Base-by-base conservation (phyloP, 2,113 vertebrate species). In the Cariama cristata region DNA sequence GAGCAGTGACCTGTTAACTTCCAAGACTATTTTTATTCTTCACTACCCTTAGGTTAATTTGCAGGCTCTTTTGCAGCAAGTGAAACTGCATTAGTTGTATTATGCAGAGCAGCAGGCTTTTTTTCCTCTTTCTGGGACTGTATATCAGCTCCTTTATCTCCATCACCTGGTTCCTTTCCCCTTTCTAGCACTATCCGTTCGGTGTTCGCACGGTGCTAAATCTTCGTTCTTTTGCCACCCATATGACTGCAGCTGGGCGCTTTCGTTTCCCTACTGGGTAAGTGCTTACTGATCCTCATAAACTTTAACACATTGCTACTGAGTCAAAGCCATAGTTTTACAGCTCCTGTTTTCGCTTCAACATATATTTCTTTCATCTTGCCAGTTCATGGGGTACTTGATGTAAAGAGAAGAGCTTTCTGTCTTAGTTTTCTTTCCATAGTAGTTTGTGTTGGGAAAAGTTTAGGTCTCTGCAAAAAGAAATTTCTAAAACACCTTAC, bases 161-260 rank as follows among this genome's bases (percentile, higher is more conserved):
- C 56, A 47, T 68, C 26, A 21, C 14, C 22, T 2, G 1, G 23
- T 24, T 81, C 33, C 42, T 50, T 62, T 24, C 35, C 56, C 40
- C 28, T 74, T 53, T n/a, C 86, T 30, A 63, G 40, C 24, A 23
- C 44, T 21, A 56, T 40, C 20, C 5, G 0, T 67, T 74, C 66
- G n/a, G 44, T 64, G 40, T 58, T 49, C 85, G 64, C 38, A 60
- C 4, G 0, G 18, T 32, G 23, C 52, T 73, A 80, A 74, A 85
- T 66, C 56, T 55, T 47, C 22, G 6, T 40, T 81, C 16, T 71
- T 80, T n/a, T 2, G 0, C 81, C 52, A 55, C 69, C 76, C 4
- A 1, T 42, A 21, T 12, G 16, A 59, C 4, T 85, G 27, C 26
- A 79, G 72, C 40, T 5, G 0, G 23, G 28, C 0, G 0, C 20